Evolutionary conservation across 2,113 vertebrate genomes (phyloP).

Genomic region (Paradisaea rubra): DNA sequence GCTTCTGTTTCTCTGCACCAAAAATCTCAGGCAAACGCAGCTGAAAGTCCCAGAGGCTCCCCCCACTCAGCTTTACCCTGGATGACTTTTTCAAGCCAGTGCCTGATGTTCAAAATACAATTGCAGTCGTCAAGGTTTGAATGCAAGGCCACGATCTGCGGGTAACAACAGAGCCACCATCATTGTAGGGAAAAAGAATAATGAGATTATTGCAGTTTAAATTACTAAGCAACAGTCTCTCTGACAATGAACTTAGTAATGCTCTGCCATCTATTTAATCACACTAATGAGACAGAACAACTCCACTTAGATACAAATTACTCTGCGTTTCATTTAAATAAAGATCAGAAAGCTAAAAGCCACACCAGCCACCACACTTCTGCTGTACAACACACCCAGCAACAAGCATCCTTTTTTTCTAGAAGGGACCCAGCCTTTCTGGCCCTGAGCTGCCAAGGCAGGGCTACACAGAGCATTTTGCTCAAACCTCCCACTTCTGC

Average conservation of each 20-base stretch:
- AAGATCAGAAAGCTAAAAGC: slow-evolving; percentile 14
- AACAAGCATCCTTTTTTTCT: neutral
- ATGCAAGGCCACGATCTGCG: neutral
- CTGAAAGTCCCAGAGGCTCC: fast-evolving
- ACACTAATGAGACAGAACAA: slow-evolving; percentile 18
- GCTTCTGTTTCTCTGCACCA: neutral
- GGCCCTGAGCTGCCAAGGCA: neutral
- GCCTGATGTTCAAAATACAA: neutral
- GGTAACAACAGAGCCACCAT: neutral
- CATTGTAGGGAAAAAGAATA: neutral
- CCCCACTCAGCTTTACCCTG: neutral
- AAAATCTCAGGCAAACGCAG: fast-evolving
- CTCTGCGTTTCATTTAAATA: slow-evolving; percentile 30
- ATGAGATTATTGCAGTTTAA: neutral
- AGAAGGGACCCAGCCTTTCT: neutral
- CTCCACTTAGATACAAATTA: slow-evolving; percentile 11
- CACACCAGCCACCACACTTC: neutral
- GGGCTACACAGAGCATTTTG: neutral
- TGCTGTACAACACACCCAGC: neutral
- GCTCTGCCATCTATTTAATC: slow-evolving; percentile 16
- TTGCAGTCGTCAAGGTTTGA: neutral
- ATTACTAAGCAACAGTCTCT: slow-evolving; percentile 41
- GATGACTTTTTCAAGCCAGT: neutral
- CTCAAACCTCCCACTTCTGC: neutral
- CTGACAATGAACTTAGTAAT: slow-evolving; percentile 16